Percentiles rank a stretch among this genome's conserved stretches.
Evolutionary conservation across 2,888 invertebrate genomes (phyloP).

Genomic region (Mechanitis mazaeus): DNA sequence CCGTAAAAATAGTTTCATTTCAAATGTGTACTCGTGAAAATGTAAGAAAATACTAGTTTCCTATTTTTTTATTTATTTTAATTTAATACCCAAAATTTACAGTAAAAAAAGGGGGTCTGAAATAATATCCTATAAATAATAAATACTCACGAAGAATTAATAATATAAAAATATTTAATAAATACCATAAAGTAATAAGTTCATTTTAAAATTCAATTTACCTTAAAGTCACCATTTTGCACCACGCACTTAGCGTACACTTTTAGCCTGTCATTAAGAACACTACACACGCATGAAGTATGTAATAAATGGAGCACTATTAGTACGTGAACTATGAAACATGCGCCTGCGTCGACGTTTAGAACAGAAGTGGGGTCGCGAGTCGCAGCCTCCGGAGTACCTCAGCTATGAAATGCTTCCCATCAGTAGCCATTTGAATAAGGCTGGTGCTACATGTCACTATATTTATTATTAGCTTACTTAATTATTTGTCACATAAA

Average conservation of each 20-base stretch:
- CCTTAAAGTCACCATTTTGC: slow-evolving; percentile 67
- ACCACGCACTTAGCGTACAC: slow-evolving; percentile 40
- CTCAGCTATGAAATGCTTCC: slow-evolving; percentile 55
- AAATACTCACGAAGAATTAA: no score
- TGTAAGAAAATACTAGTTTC: no score
- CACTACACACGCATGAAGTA: slow-evolving; percentile 32
- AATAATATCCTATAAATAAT: no score
- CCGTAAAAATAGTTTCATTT: no score
- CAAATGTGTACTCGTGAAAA: no score
- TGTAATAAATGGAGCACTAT: slow-evolving; percentile 17
- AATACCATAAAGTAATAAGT: no score
- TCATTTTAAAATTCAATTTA: slow-evolving; percentile 37
- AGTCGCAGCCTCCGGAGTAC: slow-evolving; percentile 49
- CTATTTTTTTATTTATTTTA: no score
- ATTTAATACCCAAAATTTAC: no score
- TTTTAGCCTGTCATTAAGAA: slow-evolving; percentile 36
- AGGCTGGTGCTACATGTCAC: slow-evolving; percentile 8
- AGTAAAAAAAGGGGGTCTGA: no score
- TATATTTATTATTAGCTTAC: no score
- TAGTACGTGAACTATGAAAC: slow-evolving; percentile 28
- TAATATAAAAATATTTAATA: no score
- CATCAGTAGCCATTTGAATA: slow-evolving; percentile 32
- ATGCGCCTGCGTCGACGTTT: slow-evolving; percentile 48
- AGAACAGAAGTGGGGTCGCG: slow-evolving; percentile 46
- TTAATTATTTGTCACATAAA: no score